Conservation (phyloP, 2,888 invertebrate species). For the Drosophila gaucha region DNA sequence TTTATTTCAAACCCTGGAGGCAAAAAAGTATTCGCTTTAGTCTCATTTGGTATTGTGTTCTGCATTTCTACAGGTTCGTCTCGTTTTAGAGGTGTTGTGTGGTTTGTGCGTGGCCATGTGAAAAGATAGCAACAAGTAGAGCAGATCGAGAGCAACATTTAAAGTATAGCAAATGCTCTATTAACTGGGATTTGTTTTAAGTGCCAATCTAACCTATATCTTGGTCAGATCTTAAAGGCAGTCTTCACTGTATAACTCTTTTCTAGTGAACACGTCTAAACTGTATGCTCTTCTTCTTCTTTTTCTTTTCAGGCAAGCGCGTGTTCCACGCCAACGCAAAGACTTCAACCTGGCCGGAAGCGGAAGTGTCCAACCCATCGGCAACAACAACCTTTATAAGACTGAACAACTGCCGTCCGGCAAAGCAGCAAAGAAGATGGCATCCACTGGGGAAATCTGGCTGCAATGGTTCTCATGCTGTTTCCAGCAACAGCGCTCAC, state of each 20-base stretch:
- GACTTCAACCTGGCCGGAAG: slow-evolving; percentile 64
- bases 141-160: slow-evolving; percentile 44
- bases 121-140: slow-evolving; percentile 63
- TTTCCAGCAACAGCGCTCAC: slow-evolving; percentile 92
- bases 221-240: neutral
- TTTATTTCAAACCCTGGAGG: slow-evolving; percentile 36
- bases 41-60: slow-evolving; percentile 19
- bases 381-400: slow-evolving; percentile 33
- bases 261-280: too few relatives aligned
- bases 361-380: slow-evolving; percentile 42
- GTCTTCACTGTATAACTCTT: neutral
- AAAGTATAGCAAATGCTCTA: slow-evolving; percentile 22
- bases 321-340: slow-evolving; percentile 44
- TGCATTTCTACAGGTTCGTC: slow-evolving; percentile 24
- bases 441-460: slow-evolving; percentile 93
- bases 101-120: slow-evolving; percentile 51
- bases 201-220: slow-evolving; percentile 1
- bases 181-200: neutral
- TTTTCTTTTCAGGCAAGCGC: slow-evolving; percentile 28
- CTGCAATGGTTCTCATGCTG: slow-evolving; percentile 97
- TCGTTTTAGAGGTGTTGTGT: slow-evolving; percentile 34
- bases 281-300: slow-evolving; percentile 14
- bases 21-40: neutral
- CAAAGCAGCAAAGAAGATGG: slow-evolving; percentile 85
- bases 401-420: slow-evolving; percentile 52